Conservation (phyloP, 2,113 vertebrate genomes). For the Hepsetus odoe region DNA sequence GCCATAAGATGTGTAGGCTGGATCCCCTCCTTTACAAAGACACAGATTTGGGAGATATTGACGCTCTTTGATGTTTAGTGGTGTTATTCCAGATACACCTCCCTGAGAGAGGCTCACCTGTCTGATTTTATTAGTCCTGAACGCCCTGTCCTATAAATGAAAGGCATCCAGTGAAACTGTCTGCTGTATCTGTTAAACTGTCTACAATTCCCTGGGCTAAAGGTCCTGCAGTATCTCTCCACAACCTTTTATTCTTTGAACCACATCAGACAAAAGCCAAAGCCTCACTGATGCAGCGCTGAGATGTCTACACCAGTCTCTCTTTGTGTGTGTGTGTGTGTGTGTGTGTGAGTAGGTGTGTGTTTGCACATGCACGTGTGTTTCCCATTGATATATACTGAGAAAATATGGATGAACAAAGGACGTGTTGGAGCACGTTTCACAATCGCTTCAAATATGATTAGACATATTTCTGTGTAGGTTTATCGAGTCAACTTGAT, state of each 20-base stretch:
- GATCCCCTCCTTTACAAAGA: background rate
- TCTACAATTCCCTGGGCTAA: background rate
- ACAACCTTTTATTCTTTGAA: conserved; percentile 29
- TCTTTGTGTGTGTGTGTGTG: conserved; percentile 29
- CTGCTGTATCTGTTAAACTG: conserved; percentile 25
- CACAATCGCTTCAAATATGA: conserved; percentile 53
- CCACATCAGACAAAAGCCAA: conserved; percentile 43
- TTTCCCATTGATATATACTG: conserved; percentile 26
- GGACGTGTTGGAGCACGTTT: background rate
- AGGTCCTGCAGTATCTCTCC: conserved; percentile 20
- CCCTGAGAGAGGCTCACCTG: conserved; percentile 8
- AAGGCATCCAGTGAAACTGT: conserved; percentile 31
- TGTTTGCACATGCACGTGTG: background rate
- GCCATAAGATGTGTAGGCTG: background rate
- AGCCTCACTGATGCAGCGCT: conserved; percentile 30
- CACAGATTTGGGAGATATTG: conserved; percentile 5
- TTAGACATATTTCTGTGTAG: conserved; percentile 40
- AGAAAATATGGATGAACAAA: background rate
- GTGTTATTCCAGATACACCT: conserved; percentile 1
- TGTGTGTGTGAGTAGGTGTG: background rate
- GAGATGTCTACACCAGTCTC: conserved; percentile 38
- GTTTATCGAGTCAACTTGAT: background rate
- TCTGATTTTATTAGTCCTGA: conserved; percentile 27
- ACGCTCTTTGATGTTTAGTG: conserved; percentile 21
- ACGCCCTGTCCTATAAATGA: conserved; percentile 23